Evolutionary conservation across 2,797 vertebrate genomes (phyloP), one percentile per base, ranked within the genome.

Genomic region (Neoniphon sammara): DNA sequence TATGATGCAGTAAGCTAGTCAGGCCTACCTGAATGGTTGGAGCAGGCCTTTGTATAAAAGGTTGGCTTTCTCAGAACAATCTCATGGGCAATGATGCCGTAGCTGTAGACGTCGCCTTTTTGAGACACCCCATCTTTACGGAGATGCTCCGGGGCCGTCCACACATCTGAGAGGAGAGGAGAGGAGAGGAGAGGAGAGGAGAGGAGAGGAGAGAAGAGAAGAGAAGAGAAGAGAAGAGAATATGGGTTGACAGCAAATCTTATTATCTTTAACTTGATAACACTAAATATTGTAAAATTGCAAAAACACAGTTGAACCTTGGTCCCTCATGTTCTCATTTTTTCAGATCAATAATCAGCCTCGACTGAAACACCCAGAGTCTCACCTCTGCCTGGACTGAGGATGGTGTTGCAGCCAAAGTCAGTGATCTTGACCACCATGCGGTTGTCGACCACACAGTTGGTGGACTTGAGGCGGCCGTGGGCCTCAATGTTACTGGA

Each of bases 371-470:
- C 2, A 39, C 6, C 31, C 12, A 17, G 20, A 11, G 12, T 23
- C 87, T 83, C 58, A 97, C 97, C 96, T 95, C 93, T 96, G 53
- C 80, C 93, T 12, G 96, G 93, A 57, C 71, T 92, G 36, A 98
- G 91, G 87, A 99, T 95, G 80, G 95, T 96, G 89, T 96, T 96
- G 83, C 95, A 98, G 78, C 97, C 96, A 78, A 97, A 99, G 91
- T 98, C 97, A 0, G 98, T 99, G 89, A 99, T 98, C 88, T 99
- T 99, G 23, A 99, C 97, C 75, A 99, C 97, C 97, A 99, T 98
- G 25, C 97, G 96, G 66, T 93, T 98, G 86, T 99, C 97, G 0
- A 99, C 96, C 31, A 99, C 96, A 27, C 98, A 99, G 89, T 97
- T 99, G 67, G 96, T 97, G 79, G 98, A 98, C 77, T 99, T 99